Conservation (phyloP, 2,797 vertebrate species). For the Hoplostethus mediterraneus region DNA sequence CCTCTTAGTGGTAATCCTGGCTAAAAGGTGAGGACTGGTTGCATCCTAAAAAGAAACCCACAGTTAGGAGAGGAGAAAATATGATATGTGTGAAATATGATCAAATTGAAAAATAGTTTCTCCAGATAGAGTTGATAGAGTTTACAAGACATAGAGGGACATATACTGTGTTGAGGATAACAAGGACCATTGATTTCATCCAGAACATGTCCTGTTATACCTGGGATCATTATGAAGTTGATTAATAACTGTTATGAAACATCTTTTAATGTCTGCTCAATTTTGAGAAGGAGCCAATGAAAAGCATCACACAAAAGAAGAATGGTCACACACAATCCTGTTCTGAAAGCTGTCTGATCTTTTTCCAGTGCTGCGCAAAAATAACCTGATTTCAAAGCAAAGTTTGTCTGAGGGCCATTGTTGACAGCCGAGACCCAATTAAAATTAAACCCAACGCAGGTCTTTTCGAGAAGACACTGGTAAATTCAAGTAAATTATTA, state of each 20-base stretch:
- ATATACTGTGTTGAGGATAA: background rate
- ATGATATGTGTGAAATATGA: slow-evolving; percentile 10
- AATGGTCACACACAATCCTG: slow-evolving; percentile 45
- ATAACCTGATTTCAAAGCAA: slow-evolving; percentile 70
- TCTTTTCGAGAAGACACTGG: slow-evolving; percentile 52
- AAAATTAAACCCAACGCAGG: slow-evolving; percentile 68
- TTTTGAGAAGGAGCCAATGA: slow-evolving; percentile 52
- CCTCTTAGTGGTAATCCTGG: slow-evolving; percentile 79
- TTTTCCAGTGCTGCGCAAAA: slow-evolving; percentile 66
- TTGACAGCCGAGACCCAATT: slow-evolving; percentile 71
- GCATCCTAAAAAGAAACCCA: slow-evolving; percentile 1
- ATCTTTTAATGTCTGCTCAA: slow-evolving; percentile 44
- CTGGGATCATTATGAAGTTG: slow-evolving; percentile 53
- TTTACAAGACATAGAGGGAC: background rate
- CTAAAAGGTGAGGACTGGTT: slow-evolving; percentile 62
- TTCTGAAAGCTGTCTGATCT: slow-evolving; percentile 59
- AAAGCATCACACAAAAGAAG: slow-evolving; percentile 53
- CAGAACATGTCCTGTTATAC: slow-evolving; percentile 8
- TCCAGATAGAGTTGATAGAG: background rate
- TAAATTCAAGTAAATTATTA: slow-evolving; percentile 6
- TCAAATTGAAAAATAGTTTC: slow-evolving; percentile 16
- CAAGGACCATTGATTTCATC: background rate
- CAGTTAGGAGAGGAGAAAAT: slow-evolving; percentile 17
- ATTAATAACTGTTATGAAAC: slow-evolving; percentile 32
- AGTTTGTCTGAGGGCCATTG: slow-evolving; percentile 67